A percentile compares a stretch with the other conserved stretches of the same genome.
phyloP scores from a whole-genome alignment of 1,140 invertebrate species.

The Oryzaephilus surinamensis region DNA sequence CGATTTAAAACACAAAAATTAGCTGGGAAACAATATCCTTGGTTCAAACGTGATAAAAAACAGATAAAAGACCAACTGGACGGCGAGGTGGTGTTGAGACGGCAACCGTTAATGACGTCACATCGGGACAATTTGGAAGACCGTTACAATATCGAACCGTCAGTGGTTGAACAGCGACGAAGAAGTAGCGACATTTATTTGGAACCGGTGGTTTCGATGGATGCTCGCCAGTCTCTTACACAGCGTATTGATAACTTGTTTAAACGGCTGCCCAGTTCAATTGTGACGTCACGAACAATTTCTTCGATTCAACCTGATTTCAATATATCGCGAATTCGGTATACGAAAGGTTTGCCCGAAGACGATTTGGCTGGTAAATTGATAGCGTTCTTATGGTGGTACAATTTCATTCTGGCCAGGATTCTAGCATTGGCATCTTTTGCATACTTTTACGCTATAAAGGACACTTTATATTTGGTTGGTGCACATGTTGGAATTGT shows the following conservation, averaged over 20 bases:
- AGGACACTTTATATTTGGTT: conserved; percentile 37
- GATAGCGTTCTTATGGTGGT: conserved; percentile 59
- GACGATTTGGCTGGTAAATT: conserved; percentile 55
- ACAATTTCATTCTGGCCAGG: conserved; percentile 53
- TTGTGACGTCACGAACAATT: background rate
- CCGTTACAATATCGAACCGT: background rate
- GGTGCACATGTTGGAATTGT: conserved; percentile 22
- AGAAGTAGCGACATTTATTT: conserved; percentile 29
- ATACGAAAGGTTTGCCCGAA: conserved; percentile 33
- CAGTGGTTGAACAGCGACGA: conserved; percentile 16
- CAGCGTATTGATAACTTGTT: no score
- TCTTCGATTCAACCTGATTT: conserved; percentile 16
- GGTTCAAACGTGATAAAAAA: conserved; percentile 40
- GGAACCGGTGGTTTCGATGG: conserved; percentile 10
- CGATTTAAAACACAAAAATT: conserved; percentile 64
- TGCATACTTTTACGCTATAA: conserved; percentile 50
- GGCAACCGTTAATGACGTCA: background rate
- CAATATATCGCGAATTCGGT: conserved; percentile 15
- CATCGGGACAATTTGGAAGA: background rate
- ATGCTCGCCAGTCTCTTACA: background rate
- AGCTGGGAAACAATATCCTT: conserved; percentile 59
- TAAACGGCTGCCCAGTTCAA: no score
- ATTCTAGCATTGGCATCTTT: conserved; percentile 57
- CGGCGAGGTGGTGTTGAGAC: no score
- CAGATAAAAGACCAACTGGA: background rate